These are phyloP conservation scores for Drosophila neutralis DNA, from an alignment of 2,888 invertebrate species.

Conservation along the genomic window DNA sequence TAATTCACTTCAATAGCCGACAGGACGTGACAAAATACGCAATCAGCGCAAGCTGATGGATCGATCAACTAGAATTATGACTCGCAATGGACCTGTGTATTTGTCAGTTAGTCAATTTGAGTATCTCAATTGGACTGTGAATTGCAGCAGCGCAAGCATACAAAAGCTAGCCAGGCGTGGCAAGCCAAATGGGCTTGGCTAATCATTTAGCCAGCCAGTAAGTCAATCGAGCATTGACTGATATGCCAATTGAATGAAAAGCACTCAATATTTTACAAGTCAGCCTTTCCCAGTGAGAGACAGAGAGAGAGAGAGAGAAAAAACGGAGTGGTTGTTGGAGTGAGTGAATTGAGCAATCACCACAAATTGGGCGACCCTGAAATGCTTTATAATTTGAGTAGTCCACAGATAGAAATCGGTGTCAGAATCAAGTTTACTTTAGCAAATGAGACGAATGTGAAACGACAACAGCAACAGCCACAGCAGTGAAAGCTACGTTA, in stretches of 20 bases:
- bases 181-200: constrained; percentile 17
- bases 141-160: constrained; percentile 19
- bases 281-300: constrained; percentile 16
- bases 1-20: constrained; percentile 6
- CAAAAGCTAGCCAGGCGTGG: constrained; percentile 21
- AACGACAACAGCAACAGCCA: constrained; percentile 11
- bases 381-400: constrained; percentile 50
- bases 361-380: constrained; percentile 36
- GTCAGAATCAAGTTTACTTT: constrained; percentile 42
- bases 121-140: constrained; percentile 25
- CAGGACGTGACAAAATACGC: constrained; percentile 29
- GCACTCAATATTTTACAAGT: constrained; percentile 66
- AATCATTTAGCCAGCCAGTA: constrained; percentile 25
- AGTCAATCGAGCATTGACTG: constrained; percentile 47
- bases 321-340: neutral
- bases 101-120: constrained; percentile 25
- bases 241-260: constrained; percentile 51
- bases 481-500: constrained; percentile 11
- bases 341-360: constrained; percentile 28
- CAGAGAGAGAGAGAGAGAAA: neutral
- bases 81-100: constrained; percentile 24
- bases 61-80: constrained; percentile 40
- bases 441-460: constrained; percentile 57
- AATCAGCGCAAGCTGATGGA: constrained; percentile 11
- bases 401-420: constrained; percentile 6